phyloP scores from a whole-genome alignment of 2,113 vertebrate genomes.

The Xiphias gladius region DNA sequence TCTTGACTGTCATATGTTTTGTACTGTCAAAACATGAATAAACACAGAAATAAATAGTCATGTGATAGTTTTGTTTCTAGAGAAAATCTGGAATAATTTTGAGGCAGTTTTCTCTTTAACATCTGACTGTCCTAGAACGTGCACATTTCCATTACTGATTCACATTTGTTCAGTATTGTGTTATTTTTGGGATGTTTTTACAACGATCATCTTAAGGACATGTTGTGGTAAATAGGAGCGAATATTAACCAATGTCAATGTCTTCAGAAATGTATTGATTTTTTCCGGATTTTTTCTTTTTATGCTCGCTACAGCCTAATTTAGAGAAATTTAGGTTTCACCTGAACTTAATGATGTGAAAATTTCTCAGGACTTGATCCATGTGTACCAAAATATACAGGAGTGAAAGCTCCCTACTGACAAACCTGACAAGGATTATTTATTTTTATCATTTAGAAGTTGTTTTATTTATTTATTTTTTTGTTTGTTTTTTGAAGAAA shows the following conservation, averaged over 20 bases:
- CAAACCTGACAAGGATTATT: background rate
- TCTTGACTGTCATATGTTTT: slow-evolving; percentile 23
- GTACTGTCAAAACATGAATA: slow-evolving; percentile 1
- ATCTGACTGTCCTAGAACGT: background rate
- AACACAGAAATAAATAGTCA: background rate
- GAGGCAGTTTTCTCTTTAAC: background rate
- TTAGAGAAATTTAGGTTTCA: slow-evolving; percentile 1
- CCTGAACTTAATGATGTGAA: background rate
- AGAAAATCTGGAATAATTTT: background rate
- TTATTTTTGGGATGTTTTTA: background rate
- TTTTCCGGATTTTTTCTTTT: background rate
- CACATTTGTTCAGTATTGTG: background rate
- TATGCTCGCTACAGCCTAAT: background rate
- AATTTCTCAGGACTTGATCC: background rate
- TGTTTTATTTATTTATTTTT: too few relatives aligned
- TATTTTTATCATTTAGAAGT: background rate
- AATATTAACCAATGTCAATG: background rate
- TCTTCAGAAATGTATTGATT: too few relatives aligned
- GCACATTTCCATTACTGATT: background rate
- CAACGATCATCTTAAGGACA: background rate
- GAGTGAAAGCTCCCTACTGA: slow-evolving; percentile 1
- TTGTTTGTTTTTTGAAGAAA: background rate
- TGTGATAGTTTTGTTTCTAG: background rate
- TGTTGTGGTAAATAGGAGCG: background rate
- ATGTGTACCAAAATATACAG: background rate